A percentile compares a stretch with the other conserved stretches of the same genome.
These are phyloP conservation scores for Drosophila paranaensis DNA, from an alignment of 2,888 invertebrate genomes.

Conservation along the genomic window DNA sequence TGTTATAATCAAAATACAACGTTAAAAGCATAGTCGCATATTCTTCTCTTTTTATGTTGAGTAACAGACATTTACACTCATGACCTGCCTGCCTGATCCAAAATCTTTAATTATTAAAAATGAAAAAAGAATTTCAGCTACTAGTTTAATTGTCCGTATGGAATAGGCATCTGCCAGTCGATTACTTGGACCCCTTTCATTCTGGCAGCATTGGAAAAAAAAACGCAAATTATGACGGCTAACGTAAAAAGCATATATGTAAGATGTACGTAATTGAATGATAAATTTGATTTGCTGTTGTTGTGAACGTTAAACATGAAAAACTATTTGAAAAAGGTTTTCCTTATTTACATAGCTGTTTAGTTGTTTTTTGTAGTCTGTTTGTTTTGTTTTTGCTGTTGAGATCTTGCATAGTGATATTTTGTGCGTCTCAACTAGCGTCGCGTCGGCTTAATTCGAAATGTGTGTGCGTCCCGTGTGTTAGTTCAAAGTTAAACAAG, in stretches of 20 bases:
- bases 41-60: no score
- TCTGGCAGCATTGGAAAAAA: background rate
- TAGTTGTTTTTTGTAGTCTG: background rate
- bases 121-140: background rate
- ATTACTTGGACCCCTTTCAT: no score
- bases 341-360: background rate
- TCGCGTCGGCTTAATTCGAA: conserved; percentile 37
- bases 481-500: conserved; percentile 66
- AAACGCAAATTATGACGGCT: conserved; percentile 5
- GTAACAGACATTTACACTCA: no score
- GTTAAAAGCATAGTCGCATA: no score
- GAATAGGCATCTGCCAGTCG: background rate
- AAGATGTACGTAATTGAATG: conserved; percentile 47
- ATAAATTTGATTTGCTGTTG: conserved; percentile 50
- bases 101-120: background rate
- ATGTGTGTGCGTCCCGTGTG: conserved; percentile 52
- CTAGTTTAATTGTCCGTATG: background rate
- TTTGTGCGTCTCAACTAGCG: conserved; percentile 34
- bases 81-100: background rate
- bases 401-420: conserved; percentile 57
- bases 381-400: conserved; percentile 19
- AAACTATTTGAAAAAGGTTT: conserved; percentile 17
- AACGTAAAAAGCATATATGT: conserved; percentile 18
- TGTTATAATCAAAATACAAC: no score
- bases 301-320: conserved; percentile 43